Conservation (phyloP, 2,113 vertebrate genomes). For the Pomatorhinus ruficollis region DNA sequence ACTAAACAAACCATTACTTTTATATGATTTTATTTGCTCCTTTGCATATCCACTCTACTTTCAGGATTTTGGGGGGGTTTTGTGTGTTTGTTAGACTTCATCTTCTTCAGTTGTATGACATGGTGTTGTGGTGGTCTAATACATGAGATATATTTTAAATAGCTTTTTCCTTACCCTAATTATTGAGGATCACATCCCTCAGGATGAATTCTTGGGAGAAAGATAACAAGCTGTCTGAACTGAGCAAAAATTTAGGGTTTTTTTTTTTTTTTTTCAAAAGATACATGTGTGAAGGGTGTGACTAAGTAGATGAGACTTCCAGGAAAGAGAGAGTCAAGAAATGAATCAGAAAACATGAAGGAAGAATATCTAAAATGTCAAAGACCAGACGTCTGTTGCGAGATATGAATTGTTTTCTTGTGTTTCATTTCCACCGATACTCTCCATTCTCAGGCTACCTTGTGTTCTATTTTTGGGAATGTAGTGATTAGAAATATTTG, state of each 20-base stretch:
- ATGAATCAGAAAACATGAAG: background rate
- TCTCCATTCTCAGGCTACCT: background rate
- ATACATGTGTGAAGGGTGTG: background rate
- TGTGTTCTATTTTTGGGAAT: background rate
- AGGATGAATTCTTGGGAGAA: background rate
- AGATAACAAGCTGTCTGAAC: background rate
- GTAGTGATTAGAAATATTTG: background rate
- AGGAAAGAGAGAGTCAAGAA: background rate
- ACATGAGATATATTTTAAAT: background rate
- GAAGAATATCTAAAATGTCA: background rate
- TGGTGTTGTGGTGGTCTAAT: background rate
- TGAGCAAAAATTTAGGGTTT: background rate
- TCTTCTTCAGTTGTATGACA: background rate
- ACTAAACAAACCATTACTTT: background rate
- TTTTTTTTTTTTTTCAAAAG: background rate
- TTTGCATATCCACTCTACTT: background rate
- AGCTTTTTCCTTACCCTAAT: background rate
- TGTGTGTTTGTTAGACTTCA: background rate
- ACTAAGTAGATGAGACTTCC: background rate
- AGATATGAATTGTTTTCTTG: background rate
- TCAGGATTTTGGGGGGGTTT: background rate
- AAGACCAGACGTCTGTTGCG: background rate
- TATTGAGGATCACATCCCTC: background rate
- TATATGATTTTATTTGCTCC: background rate
- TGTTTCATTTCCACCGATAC: background rate